Percentiles rank a stretch among this genome's conserved stretches.
Conservation (phyloP, 2,888 invertebrate species). For the Nyleta sp. region DNA sequence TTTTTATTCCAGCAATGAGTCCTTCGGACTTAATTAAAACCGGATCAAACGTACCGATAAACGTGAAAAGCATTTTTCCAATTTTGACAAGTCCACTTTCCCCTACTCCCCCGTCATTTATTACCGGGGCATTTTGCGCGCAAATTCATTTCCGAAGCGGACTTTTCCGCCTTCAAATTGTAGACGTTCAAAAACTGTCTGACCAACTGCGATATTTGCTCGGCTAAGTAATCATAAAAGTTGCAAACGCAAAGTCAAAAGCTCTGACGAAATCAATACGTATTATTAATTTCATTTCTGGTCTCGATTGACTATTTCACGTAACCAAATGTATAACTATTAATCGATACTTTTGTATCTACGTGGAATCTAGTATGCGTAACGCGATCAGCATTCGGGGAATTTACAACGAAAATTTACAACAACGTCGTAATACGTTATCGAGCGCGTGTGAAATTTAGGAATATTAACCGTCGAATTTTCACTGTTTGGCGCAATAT, state of each 20-base stretch:
- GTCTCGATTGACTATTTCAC: conserved; percentile 22
- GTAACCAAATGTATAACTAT: conserved; percentile 5
- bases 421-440: conserved; percentile 14
- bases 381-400: conserved; percentile 25
- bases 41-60: too few relatives aligned
- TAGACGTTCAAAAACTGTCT: background rate
- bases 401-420: conserved; percentile 29
- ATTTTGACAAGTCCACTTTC: too few relatives aligned
- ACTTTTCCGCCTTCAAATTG: background rate
- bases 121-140: too few relatives aligned
- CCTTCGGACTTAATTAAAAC: too few relatives aligned
- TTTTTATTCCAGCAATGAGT: too few relatives aligned
- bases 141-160: too few relatives aligned
- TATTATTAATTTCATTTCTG: conserved; percentile 31
- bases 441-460: conserved; percentile 2
- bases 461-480: conserved; percentile 39
- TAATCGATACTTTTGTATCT: conserved; percentile 30
- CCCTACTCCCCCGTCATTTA: too few relatives aligned
- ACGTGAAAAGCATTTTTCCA: too few relatives aligned
- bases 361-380: conserved; percentile 7
- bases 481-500: conserved; percentile 46
- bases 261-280: conserved; percentile 23
- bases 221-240: conserved; percentile 20
- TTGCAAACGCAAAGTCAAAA: conserved; percentile 14
- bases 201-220: conserved; percentile 15